Evolutionary conservation across 30 jellyfish, hydroid and myxozoan species (phyloP).

Genomic region (Nemopilema nomurai): DNA sequence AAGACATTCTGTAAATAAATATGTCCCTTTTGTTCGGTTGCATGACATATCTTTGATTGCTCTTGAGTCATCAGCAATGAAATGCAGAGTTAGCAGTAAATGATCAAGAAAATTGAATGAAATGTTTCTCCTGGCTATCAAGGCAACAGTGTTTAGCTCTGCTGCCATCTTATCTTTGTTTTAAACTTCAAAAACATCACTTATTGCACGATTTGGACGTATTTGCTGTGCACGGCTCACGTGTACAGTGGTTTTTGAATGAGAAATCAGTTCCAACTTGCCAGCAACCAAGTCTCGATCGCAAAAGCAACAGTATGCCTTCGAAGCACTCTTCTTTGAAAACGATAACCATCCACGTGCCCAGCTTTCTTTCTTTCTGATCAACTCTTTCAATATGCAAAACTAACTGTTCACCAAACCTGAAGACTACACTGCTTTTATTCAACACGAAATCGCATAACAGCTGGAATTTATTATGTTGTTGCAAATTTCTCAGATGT

Average conservation of each 20-base stretch:
- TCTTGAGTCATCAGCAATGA: conserved; percentile 17
- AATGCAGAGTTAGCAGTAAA: conserved; percentile 5
- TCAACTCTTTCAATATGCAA: conserved; percentile 1
- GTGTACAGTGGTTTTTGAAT: conserved; percentile 9
- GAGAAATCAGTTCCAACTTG: conserved; percentile 32
- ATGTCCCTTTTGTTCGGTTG: conserved; percentile 8
- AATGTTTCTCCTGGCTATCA: conserved; percentile 2
- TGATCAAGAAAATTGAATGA: conserved; percentile 15
- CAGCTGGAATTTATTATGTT: background rate
- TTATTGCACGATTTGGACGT: conserved; percentile 17
- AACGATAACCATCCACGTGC: conserved; percentile 26
- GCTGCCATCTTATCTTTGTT: background rate
- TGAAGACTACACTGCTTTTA: background rate
- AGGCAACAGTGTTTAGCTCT: conserved; percentile 21
- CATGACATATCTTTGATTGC: conserved; percentile 24
- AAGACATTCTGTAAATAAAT: conserved; percentile 44
- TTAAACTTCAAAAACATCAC: conserved; percentile 15
- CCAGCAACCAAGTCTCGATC: conserved; percentile 28
- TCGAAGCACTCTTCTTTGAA: background rate
- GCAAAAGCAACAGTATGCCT: conserved; percentile 25
- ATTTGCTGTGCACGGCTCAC: conserved; percentile 16
- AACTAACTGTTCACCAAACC: background rate
- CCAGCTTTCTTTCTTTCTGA: conserved; percentile 25
- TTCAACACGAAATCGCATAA: background rate
- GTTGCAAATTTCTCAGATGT: conserved; percentile 21